Evolutionary conservation across 2,797 vertebrate species (phyloP), one percentile per base, ranked within the genome.

Genomic region (Trachops cirrhosus): DNA sequence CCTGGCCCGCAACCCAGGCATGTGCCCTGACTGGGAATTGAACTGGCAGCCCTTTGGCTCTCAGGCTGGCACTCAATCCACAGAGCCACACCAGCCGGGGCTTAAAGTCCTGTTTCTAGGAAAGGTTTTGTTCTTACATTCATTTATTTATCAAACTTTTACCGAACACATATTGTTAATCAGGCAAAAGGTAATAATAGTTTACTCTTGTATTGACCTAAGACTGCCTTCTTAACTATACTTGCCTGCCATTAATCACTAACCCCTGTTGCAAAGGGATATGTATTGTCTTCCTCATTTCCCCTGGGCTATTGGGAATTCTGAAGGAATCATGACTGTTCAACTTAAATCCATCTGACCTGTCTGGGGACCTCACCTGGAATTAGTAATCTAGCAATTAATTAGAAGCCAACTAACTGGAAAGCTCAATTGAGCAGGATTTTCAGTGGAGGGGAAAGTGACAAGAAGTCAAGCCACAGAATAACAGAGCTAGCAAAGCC

Each of bases 341-440:
- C 46, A 75, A 91, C 18, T 89, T 85, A 94, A 88, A 89, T 88
- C 92, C 29, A 57, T 90, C 67, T 89, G 50, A 89, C 9, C 91
- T 84, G 57, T 93, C 50, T 64, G 32, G 34, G 24, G 22, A 87
- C 26, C 16, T 85, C 24, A 91, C 41, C 26, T 95, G 71, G 50
- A 96, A 93, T 84, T 70, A 77, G 21, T 52, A 93, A 95, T 84
- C 39, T 86, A 87, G 21, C 16, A 92, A 92, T 90, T 96, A 93
- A 95, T 87, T 90, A 95, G 52, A 94, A 80, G 77, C 18, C 41
- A 96, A 94, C 52, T 87, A 89, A 75, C 22, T 82, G 15, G 68
- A 92, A 95, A 85, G 6, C 18, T 85, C 19, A 82, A n/a, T 37
- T 86, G 64, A 90, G 57, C 19, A 94, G 87, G 21, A 85, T 57